A percentile compares a stretch with the other conserved stretches of the same genome.
Evolutionary conservation across 2,888 invertebrate genomes (phyloP).

Genomic region (Tenthredo notha): DNA sequence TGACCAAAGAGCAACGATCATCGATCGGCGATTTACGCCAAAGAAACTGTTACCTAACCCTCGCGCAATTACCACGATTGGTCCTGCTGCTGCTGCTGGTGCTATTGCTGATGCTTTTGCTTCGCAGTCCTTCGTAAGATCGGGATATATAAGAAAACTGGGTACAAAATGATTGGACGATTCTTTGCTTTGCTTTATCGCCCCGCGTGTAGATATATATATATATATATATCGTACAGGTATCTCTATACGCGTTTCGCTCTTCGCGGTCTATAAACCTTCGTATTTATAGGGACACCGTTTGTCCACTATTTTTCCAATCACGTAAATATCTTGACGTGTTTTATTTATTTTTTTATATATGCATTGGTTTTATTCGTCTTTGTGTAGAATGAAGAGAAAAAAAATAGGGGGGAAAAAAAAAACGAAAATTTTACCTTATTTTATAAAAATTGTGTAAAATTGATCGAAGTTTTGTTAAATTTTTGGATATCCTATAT

Average conservation of each 20-base stretch:
- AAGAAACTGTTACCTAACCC: slow-evolving; percentile 46
- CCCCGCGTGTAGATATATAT: not conserved
- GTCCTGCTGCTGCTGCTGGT: not conserved
- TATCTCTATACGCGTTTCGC: not conserved
- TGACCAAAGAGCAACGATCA: slow-evolving; percentile 1
- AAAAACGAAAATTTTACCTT: too few species aligned
- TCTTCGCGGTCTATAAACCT: slow-evolving; percentile 10
- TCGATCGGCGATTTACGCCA: slow-evolving; percentile 34
- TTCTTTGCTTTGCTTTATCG: slow-evolving; percentile 1
- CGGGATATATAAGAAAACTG: slow-evolving; percentile 4
- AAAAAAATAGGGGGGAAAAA: not conserved
- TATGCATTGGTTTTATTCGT: not conserved
- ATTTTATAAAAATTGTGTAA: too few species aligned
- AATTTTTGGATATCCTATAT: too few species aligned
- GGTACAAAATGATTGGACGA: slow-evolving; percentile 29
- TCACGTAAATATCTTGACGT: not conserved
- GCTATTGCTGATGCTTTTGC: not conserved
- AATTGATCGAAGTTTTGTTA: too few species aligned
- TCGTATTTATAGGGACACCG: not conserved
- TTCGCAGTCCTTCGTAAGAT: not conserved
- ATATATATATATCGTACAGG: not conserved
- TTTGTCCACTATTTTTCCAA: not conserved
- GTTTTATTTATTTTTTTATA: not conserved
- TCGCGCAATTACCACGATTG: slow-evolving; percentile 25
- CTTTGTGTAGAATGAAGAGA: not conserved